Base-by-base conservation (phyloP, 2,888 invertebrate species). In the Dicycla oo region DNA sequence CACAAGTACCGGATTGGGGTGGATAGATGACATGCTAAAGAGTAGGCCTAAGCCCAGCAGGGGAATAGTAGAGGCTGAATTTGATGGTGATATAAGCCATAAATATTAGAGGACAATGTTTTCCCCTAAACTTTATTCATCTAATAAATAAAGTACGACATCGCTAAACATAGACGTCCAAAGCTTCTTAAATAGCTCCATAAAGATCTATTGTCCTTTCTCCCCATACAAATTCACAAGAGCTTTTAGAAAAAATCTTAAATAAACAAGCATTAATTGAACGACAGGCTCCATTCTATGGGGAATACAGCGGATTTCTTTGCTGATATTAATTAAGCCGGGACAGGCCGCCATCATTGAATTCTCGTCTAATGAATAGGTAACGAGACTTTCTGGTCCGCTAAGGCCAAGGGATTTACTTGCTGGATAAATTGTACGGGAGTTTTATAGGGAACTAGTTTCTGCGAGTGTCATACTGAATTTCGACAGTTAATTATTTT, bases 281-380 rank as follows among this genome's bases (percentile, higher is more conserved):
- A 73, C 62, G 70, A 56, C 69, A 68, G 57, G 20, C 23, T 66
- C 53, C 51, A 62, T 62, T 75, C 77, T 54, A 70, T 68, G 43
- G 66, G 66, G 73, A 82, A 85, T 69, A 77, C 47, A 70, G 61
- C 40, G 62, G 72, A 73, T 81, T 71, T 71, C 62, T 71, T 83
- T 67, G 74, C 71, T 69, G 56, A 40, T 73, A 66, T 71, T 79
- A 81, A 84, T 85, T 86, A 83, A 61, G 47, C 18, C 8, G 38
- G 58, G 67, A 73, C 70, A 58, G 45, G 53, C 47, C 18, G 58
- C 72, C 69, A 26, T 47, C 70, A 68, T 72, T 75, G 73, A 81
- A 75, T 75, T 71, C 57, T 58, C 71, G 66, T 64, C 53, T 78
- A 78, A 83, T 83, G 81, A 82, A 82, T 80, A 75, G 67, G 56